phyloP scores from a whole-genome alignment of 2,888 invertebrate genomes.

The Eucriotettix oculatus region DNA sequence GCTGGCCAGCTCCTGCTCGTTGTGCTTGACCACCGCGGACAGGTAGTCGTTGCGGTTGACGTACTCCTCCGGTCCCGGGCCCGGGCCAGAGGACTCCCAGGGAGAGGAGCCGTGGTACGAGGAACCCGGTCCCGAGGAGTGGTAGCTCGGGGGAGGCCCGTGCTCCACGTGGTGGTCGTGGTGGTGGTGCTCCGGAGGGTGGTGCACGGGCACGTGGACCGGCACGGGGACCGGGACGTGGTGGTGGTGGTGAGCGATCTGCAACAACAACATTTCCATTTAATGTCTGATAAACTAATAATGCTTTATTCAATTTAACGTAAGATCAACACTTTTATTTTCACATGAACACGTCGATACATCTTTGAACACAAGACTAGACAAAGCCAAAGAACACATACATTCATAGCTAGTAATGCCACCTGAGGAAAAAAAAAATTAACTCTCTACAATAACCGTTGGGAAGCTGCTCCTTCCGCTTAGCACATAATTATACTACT shows the following conservation, averaged over 20 bases:
- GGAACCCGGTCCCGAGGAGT: neutral
- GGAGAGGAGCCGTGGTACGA: neutral
- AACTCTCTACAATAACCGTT: no score
- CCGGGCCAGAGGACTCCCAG: conserved; percentile 4
- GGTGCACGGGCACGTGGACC: conserved; percentile 23
- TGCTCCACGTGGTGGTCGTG: conserved; percentile 19
- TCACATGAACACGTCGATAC: no score
- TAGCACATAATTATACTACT: no score
- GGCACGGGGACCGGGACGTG: conserved; percentile 31
- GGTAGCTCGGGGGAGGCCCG: neutral
- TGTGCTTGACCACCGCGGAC: conserved; percentile 22
- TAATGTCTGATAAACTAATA: no score
- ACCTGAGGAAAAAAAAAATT: no score
- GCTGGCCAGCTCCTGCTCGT: conserved; percentile 40
- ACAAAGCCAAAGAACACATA: no score
- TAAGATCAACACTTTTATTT: no score
- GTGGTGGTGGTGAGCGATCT: conserved; percentile 57
- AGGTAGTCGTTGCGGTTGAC: conserved; percentile 28
- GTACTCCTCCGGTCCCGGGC: conserved; percentile 11
- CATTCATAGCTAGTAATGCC: no score
- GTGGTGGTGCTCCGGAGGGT: conserved; percentile 15
- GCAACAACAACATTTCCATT: neutral
- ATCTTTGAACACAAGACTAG: no score
- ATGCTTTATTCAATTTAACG: no score
- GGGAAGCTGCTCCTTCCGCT: no score